Evolutionary conservation across 2,113 vertebrate species (phyloP), one percentile per base, ranked within the genome.

Genomic region (Dendropsophus ebraccatus): DNA sequence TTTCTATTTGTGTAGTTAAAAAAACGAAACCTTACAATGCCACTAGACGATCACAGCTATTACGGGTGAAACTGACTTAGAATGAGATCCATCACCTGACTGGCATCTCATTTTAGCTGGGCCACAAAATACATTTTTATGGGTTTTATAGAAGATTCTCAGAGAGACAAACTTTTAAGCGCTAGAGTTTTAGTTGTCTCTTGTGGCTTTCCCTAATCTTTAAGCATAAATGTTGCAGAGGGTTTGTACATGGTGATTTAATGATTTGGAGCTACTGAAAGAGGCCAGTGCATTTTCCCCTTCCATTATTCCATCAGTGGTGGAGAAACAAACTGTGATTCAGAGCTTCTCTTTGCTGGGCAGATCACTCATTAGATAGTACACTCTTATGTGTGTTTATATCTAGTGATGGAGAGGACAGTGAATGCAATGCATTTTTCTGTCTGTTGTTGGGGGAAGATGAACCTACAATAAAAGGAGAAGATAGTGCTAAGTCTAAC

Each of bases 171-270:
- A 16, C 16, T 52, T 76, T 8, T 28, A 2, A 76, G 49, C 7
- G 2, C 25, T 11, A 25, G 14, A 50, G 49, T 52, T 76, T 52
- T 52, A 76, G 45, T 76, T 47, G 45, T 76, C 49, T 76, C 74
- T 52, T 25, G 74, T n/a, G 74, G 30, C 30, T 79, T 9, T n/a
- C 25, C 19, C 76, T 79, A 56, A 60, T 76, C 52, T 19, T 79
- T 19, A 17, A 79, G 25, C 76, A 79, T 79, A 79, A 79, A 79
- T 79, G 52, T 79, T 79, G 76, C 76, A 79, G 30, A 58, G 76
- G 52, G 35, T 79, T 79, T 54, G 76, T 76, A 23, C n/a, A 21
- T n/a, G 35, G 32, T 79, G 76, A 79, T 79, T 58, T 79, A 79
- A 58, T 58, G 76, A 79, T 23, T 56, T 30, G 76, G 54, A 11